A percentile compares a stretch with the other conserved stretches of the same genome.
Evolutionary conservation across 2,888 invertebrate species (phyloP).

Genomic region (Bimastos eiseni): DNA sequence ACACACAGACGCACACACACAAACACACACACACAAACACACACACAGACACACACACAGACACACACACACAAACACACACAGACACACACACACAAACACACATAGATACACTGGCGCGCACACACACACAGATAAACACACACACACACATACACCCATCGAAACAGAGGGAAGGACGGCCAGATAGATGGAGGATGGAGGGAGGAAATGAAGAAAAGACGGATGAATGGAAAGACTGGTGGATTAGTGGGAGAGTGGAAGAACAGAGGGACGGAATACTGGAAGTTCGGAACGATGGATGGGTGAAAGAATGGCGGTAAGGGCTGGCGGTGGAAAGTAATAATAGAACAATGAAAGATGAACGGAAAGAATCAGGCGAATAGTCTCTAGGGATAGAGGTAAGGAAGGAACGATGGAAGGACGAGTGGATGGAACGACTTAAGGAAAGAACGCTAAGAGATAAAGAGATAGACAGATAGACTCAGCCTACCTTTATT

Average conservation of each 20-base stretch:
- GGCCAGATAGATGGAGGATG: neutral
- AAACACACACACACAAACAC: neutral
- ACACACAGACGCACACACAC: neutral
- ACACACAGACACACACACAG: neutral
- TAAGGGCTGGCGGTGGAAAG: neutral
- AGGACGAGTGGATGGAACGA: neutral
- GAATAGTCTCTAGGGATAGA: no score
- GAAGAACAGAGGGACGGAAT: no score
- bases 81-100: neutral
- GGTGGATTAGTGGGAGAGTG: no score
- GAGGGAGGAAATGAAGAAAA: no score
- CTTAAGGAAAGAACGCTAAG: no score
- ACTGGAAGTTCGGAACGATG: no score
- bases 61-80: neutral
- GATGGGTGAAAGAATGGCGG: no score
- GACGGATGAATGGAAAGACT: no score
- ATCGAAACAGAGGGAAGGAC: neutral
- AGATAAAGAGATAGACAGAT: no score
- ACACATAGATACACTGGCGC: neutral
- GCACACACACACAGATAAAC: neutral
- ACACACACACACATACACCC: neutral
- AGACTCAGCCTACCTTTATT: no score
- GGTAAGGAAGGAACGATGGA: neutral
- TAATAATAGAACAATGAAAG: neutral
- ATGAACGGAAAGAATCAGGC: no score